Evolutionary conservation across 2,113 vertebrate species (phyloP), one percentile per base, ranked within the genome.

Genomic region (Ailuropoda melanoleuca): DNA sequence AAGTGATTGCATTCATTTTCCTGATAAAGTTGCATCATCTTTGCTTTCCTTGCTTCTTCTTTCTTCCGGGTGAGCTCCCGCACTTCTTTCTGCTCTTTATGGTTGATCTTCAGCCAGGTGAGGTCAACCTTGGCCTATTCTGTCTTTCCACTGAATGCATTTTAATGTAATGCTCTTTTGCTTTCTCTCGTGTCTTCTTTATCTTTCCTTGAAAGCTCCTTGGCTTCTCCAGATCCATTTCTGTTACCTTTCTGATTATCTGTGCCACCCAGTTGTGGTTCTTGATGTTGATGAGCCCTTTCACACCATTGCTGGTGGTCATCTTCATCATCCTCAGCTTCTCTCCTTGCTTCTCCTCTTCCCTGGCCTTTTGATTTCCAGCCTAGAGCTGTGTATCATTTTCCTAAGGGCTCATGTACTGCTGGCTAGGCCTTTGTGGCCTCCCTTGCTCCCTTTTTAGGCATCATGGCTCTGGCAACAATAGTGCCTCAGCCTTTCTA

Each of bases 121-220:
- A 99, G 99, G 97, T 99, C 99, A 48, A 99, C 99, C 98, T 99
- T 99, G 12, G 99, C 99, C 97, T 99, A 99, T 86, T 99, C 99
- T 0, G 99, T 99, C 98, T 99, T 99, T 11, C 99, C 99, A 14
- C 99, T 94, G 99, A 98, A 98, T 99, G 99, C 99, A 99, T 99
- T 98, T 99, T 99, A 99, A 99, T 99, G 98, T 99, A 99, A 81
- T 99, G 99, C 81, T 99, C 99, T 97, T 99, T 99, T 14, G 99
- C 99, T 93, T 99, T 99, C 98, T 99, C 74, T 99, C 99, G 43
- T 99, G 97, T 99, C 99, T 98, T 99, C 99, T 97, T 99, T 99
- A 97, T 99, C 99, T 98, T 99, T 99, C 97, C 99, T 98, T 0
- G 99, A 99, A 82, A 99, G 99, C 55, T 99, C 99, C 97, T 98